Conservation (phyloP, 2,888 invertebrate species). For the Buathra laborator region DNA sequence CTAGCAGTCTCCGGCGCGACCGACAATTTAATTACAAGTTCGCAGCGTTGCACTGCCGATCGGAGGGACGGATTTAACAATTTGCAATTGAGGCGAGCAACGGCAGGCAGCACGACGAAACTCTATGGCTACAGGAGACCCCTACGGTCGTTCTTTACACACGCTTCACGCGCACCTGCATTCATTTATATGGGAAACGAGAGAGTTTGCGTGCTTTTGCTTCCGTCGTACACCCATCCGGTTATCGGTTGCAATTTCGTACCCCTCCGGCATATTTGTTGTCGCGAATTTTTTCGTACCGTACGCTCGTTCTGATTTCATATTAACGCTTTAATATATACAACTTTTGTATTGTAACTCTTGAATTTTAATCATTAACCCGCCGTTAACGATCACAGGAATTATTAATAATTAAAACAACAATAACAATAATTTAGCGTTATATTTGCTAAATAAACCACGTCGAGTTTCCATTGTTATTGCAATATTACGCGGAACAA, state of each 20-base stretch:
- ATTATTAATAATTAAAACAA: too few relatives aligned
- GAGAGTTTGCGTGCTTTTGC: constrained; percentile 20
- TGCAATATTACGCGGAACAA: too few relatives aligned
- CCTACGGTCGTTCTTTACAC: constrained; percentile 57
- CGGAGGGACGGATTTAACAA: constrained; percentile 63
- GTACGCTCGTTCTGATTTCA: too few relatives aligned
- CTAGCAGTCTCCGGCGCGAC: constrained; percentile 29
- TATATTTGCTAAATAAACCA: too few relatives aligned
- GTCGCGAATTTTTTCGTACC: too few relatives aligned
- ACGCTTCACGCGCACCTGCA: constrained; percentile 56
- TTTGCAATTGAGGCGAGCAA: constrained; percentile 58
- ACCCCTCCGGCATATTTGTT: constrained; percentile 17
- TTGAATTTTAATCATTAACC: too few relatives aligned
- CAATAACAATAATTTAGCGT: too few relatives aligned
- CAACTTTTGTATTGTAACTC: too few relatives aligned
- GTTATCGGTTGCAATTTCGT: constrained; percentile 26
- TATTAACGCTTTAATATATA: too few relatives aligned
- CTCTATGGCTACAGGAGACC: neutral
- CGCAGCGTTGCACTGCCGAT: constrained; percentile 38
- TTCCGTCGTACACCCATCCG: neutral
- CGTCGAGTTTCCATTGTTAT: too few relatives aligned
- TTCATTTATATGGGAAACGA: constrained; percentile 52
- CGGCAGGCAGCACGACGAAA: constrained; percentile 5
- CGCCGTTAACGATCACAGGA: too few relatives aligned
- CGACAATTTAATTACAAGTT: constrained; percentile 64